A percentile compares a stretch with the other conserved stretches of the same genome.
Evolutionary conservation across 35 echinoderm and acorn worm genomes (phyloP).

Genomic region (Ptychodera flava): DNA sequence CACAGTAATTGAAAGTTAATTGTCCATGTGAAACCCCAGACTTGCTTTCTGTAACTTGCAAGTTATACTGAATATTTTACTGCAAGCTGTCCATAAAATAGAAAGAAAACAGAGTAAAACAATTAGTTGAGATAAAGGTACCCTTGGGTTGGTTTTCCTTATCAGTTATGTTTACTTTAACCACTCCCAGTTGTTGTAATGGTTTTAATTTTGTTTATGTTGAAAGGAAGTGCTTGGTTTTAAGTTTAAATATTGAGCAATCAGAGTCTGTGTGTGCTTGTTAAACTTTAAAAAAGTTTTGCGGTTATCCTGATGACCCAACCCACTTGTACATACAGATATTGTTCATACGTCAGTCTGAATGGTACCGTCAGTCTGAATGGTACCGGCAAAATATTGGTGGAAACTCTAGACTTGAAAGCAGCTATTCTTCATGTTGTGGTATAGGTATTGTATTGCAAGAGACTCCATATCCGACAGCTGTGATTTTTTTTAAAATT

Average conservation of each 20-base stretch:
- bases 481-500: no score
- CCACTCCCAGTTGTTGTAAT: neutral
- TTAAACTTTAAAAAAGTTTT: no score
- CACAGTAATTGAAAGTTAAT: neutral
- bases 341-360: no score
- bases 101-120: no score
- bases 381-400: no score
- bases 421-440: neutral
- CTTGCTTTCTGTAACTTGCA: no score
- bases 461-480: neutral
- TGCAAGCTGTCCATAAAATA: no score
- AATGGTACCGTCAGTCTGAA: no score
- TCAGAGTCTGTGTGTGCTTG: neutral
- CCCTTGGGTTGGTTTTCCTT: slow-evolving; percentile 1
- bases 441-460: neutral
- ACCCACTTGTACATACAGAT: no score
- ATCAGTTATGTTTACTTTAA: neutral
- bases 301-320: no score
- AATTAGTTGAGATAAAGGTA: no score
- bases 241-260: neutral
- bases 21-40: neutral
- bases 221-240: neutral
- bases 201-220: neutral
- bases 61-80: no score
- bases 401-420: neutral